phyloP scores from a whole-genome alignment of 1,140 invertebrate species.

The Calliphora vicina region DNA sequence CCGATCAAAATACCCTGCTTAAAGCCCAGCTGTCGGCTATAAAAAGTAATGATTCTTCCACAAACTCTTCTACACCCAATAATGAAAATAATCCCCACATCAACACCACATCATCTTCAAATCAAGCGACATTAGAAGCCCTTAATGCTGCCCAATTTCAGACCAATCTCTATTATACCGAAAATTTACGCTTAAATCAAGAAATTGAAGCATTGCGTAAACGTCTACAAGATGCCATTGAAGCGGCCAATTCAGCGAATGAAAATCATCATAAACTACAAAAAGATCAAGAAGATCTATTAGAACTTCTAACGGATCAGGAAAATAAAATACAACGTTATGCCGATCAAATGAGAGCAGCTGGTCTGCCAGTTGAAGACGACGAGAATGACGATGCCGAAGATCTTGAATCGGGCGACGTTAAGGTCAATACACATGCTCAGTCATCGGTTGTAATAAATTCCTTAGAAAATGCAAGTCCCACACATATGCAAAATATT shows the following conservation, averaged over 20 bases:
- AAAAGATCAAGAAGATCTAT: conserved; percentile 91
- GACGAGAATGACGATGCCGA: conserved; percentile 29
- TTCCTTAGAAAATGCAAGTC: background rate
- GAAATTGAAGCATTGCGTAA: conserved; percentile 59
- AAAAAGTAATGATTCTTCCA: conserved; percentile 15
- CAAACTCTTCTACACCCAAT: conserved; percentile 9
- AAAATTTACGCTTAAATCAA: conserved; percentile 60
- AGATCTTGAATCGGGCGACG: background rate
- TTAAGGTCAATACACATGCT: background rate
- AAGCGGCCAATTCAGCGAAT: conserved; percentile 44
- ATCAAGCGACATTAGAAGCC: conserved; percentile 39
- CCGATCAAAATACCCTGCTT: conserved; percentile 87
- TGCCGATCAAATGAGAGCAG: conserved; percentile 39
- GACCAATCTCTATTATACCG: conserved; percentile 57
- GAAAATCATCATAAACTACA: conserved; percentile 73
- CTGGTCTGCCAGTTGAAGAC: conserved; percentile 39
- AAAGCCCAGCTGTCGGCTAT: conserved; percentile 72
- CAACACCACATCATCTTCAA: background rate
- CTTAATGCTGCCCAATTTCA: conserved; percentile 54
- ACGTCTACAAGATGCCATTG: conserved; percentile 47
- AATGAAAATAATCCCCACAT: conserved; percentile 4
- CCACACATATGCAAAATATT: conserved; percentile 5
- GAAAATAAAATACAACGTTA: conserved; percentile 58
- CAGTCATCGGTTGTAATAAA: background rate
- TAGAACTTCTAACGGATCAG: conserved; percentile 83